Percentiles rank a stretch among this genome's conserved stretches.
phyloP scores from a whole-genome alignment of 2,888 invertebrate genomes.

The Ectobius pallidus region DNA sequence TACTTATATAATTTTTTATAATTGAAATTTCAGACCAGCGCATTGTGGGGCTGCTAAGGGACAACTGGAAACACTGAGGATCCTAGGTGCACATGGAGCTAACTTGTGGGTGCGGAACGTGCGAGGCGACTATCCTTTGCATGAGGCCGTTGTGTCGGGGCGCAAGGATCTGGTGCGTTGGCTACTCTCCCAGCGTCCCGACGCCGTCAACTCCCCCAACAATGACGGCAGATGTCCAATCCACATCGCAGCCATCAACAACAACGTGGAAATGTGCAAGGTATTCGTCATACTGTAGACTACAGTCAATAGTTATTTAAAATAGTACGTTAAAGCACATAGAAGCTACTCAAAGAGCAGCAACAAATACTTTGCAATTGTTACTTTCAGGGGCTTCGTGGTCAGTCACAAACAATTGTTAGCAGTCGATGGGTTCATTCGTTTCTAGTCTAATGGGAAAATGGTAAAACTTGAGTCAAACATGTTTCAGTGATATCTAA shows the following conservation, averaged over 20 bases:
- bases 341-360: too few relatives aligned
- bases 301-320: too few relatives aligned
- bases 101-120: constrained; percentile 93
- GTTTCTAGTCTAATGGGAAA: too few relatives aligned
- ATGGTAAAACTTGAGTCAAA: too few relatives aligned
- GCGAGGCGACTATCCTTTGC: constrained; percentile 92
- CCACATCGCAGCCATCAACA: constrained; percentile 92
- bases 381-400: too few relatives aligned
- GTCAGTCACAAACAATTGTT: too few relatives aligned
- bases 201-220: constrained; percentile 85
- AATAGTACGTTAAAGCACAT: too few relatives aligned
- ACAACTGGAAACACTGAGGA: constrained; percentile 84
- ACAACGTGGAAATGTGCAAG: constrained; percentile 93
- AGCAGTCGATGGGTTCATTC: too few relatives aligned
- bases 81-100: constrained; percentile 76
- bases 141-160: constrained; percentile 94
- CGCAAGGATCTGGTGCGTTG: constrained; percentile 87
- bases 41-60: constrained; percentile 97
- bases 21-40: constrained; percentile 82
- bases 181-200: constrained; percentile 82
- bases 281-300: too few relatives aligned
- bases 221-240: constrained; percentile 92
- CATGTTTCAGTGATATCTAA: too few relatives aligned
- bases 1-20: too few relatives aligned
- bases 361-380: too few relatives aligned